Conservation (phyloP, 2,113 vertebrate genomes). For the Petrocephalus microphthalmus region DNA sequence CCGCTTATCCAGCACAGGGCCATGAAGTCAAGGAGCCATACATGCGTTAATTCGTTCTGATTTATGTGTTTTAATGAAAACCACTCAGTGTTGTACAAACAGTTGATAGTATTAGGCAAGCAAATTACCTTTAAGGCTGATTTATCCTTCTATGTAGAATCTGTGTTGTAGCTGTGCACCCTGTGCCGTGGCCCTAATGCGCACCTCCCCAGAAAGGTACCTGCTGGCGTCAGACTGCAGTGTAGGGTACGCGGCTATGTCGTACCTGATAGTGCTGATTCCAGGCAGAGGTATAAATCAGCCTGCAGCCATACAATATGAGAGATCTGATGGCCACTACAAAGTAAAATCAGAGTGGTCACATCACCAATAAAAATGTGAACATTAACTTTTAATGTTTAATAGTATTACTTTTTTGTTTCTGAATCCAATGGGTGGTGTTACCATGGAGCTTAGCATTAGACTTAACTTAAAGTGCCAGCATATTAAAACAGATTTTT, state of each 20-base stretch:
- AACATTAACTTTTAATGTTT: background rate
- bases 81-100: background rate
- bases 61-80: background rate
- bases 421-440: background rate
- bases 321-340: background rate
- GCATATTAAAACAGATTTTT: slow-evolving; percentile 9
- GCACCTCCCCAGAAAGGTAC: too few species aligned
- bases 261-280: background rate
- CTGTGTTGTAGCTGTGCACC: background rate
- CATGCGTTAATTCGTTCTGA: background rate
- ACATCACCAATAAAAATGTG: background rate
- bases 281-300: background rate
- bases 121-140: background rate
- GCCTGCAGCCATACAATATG: background rate
- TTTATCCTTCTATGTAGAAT: background rate
- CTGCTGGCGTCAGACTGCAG: too few species aligned
- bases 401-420: slow-evolving; percentile 1
- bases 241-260: background rate
- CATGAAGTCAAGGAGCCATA: background rate
- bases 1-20: background rate
- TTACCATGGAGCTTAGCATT: slow-evolving; percentile 12
- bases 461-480: slow-evolving; percentile 6
- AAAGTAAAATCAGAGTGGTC: background rate
- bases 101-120: background rate
- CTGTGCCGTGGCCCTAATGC: too few species aligned